Conservation (phyloP, 1,140 invertebrate genomes). For the Diuraphis noxia region DNA sequence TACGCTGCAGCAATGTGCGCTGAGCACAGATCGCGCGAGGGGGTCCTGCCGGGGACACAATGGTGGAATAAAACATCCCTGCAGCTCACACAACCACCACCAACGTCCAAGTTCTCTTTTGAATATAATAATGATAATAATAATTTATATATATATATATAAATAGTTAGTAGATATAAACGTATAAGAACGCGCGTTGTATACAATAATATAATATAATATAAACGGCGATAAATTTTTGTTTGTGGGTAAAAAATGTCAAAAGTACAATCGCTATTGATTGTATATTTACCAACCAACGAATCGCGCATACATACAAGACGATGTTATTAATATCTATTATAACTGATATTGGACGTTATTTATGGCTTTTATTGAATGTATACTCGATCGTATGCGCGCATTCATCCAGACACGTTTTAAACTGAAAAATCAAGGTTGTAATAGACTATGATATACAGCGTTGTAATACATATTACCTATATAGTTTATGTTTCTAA, state of each 20-base stretch:
- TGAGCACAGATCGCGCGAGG: background rate
- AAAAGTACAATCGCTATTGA: slow-evolving; percentile 33
- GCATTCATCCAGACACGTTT: background rate
- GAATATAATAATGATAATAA: background rate
- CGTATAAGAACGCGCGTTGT: background rate
- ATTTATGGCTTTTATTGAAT: background rate
- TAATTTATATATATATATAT: background rate
- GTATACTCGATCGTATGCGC: background rate
- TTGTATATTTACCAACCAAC: background rate
- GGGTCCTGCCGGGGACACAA: background rate
- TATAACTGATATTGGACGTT: background rate
- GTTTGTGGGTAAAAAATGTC: slow-evolving; percentile 8
- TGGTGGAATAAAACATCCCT: background rate
- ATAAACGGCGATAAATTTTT: slow-evolving; percentile 24
- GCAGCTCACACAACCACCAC: background rate
- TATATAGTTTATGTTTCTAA: background rate
- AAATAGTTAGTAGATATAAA: background rate
- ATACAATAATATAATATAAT: background rate
- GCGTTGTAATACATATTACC: background rate
- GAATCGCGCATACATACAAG: background rate
- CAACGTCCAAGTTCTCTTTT: background rate
- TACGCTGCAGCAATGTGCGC: background rate
- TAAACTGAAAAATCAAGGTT: background rate
- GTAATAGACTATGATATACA: background rate
- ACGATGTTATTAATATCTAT: background rate